phyloP scores from a whole-genome alignment of 2,797 vertebrate genomes.

The Geotrypetes seraphini region DNA sequence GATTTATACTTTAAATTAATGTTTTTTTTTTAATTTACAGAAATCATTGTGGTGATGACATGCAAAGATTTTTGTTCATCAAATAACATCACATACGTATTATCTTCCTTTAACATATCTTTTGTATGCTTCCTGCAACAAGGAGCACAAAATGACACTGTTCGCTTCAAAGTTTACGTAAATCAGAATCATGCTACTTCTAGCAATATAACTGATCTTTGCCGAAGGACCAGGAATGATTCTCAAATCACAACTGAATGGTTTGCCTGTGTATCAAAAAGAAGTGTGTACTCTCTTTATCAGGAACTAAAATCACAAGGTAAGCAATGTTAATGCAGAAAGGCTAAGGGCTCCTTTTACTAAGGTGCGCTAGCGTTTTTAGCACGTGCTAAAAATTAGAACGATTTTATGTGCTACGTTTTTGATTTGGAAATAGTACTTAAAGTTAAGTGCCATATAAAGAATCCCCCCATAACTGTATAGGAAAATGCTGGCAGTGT shows the following conservation, averaged over 20 bases:
- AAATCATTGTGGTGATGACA: slow-evolving; percentile 24
- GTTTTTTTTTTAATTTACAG: slow-evolving; percentile 17
- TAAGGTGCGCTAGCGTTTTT: too few relatives aligned
- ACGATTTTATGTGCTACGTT: too few relatives aligned
- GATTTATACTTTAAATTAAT: neutral
- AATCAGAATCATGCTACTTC: slow-evolving; percentile 19
- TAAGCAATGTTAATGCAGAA: slow-evolving; percentile 4
- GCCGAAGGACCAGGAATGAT: slow-evolving; percentile 2
- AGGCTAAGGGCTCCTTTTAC: too few relatives aligned
- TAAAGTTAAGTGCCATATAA: too few relatives aligned
- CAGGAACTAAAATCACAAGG: slow-evolving; percentile 14
- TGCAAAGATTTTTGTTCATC: slow-evolving; percentile 32
- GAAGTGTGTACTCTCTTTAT: slow-evolving; percentile 6
- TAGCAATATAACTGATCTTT: slow-evolving; percentile 23
- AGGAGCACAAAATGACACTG: slow-evolving; percentile 12
- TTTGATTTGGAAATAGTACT: too few relatives aligned
- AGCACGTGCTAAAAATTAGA: too few relatives aligned
- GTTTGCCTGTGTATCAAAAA: slow-evolving; percentile 19
- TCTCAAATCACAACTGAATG: slow-evolving; percentile 4
- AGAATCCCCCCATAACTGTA: too few relatives aligned
- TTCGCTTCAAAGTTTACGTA: slow-evolving; percentile 25
- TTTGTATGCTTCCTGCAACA: slow-evolving; percentile 23
- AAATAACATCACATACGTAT: slow-evolving; percentile 22
- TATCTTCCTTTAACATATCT: slow-evolving; percentile 35
- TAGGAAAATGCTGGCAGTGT: too few relatives aligned